phyloP scores from a whole-genome alignment of 2,888 invertebrate genomes.

The Baronia brevicornis region DNA sequence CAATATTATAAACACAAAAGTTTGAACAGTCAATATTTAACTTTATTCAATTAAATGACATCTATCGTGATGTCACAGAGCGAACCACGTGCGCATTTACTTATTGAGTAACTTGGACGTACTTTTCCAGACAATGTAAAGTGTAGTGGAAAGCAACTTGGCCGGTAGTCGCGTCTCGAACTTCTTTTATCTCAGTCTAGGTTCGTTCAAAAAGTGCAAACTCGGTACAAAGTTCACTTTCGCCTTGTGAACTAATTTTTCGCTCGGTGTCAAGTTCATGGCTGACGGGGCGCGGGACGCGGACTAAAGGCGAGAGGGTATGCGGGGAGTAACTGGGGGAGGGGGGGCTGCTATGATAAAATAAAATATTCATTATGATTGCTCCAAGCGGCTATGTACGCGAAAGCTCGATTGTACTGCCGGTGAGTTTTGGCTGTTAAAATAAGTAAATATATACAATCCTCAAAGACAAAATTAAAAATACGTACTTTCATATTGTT shows the following conservation, averaged over 20 bases:
- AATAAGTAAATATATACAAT: no score
- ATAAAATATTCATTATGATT: conserved; percentile 76
- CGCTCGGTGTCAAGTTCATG: conserved; percentile 74
- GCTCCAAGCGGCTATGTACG: conserved; percentile 64
- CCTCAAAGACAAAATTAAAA: no score
- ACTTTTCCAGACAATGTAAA: conserved; percentile 8
- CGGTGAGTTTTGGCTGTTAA: conserved; percentile 15
- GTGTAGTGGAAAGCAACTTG: conserved; percentile 16
- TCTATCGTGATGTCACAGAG: no score
- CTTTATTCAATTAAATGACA: no score
- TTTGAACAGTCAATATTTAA: no score
- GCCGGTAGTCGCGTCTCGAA: conserved; percentile 28
- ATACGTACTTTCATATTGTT: no score
- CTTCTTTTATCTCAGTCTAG: conserved; percentile 70
- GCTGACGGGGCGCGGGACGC: conserved; percentile 35
- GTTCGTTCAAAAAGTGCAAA: conserved; percentile 71
- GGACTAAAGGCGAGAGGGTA: conserved; percentile 21
- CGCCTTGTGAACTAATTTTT: conserved; percentile 75
- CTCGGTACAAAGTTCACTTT: conserved; percentile 72
- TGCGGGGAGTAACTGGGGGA: conserved; percentile 29
- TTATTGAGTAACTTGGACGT: no score
- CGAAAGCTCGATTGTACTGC: conserved; percentile 28
- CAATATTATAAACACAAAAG: no score
- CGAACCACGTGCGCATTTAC: no score
- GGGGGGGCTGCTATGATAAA: conserved; percentile 59